Conservation (phyloP, 2,113 vertebrate species). For the Etia nguti region DNA sequence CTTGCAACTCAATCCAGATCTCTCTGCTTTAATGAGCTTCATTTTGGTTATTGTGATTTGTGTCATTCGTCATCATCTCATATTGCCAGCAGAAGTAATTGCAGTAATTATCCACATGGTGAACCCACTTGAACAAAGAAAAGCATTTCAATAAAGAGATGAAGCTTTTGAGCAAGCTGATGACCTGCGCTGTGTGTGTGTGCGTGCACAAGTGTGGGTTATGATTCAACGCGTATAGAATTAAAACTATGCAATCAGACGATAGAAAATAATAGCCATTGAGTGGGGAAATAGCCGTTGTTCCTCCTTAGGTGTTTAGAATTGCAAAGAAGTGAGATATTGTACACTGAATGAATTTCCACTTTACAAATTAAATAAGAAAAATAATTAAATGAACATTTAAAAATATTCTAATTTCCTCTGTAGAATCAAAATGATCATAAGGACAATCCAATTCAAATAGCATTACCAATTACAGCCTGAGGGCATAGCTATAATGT, state of each 20-base stretch:
- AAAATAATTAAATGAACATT: background rate
- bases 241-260: conserved; percentile 22
- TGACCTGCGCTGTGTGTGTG: conserved; percentile 9
- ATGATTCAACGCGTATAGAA: conserved; percentile 27
- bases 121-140: conserved; percentile 7
- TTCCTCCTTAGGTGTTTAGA: conserved; percentile 9
- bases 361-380: background rate
- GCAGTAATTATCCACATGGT: background rate
- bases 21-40: background rate
- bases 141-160: conserved; percentile 22
- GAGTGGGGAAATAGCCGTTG: background rate
- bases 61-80: background rate
- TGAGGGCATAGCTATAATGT: background rate
- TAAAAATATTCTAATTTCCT: conserved; percentile 16
- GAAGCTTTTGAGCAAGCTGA: background rate
- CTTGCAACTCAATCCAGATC: background rate
- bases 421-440: conserved; percentile 4
- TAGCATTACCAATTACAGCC: conserved; percentile 8
- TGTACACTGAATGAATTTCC: background rate
- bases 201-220: background rate
- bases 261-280: conserved; percentile 15
- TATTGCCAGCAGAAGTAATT: background rate
- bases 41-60: background rate
- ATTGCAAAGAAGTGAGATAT: background rate
- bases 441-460: background rate